Conservation (phyloP, 2,797 vertebrate genomes). For the Novumbra hubbsi region DNA sequence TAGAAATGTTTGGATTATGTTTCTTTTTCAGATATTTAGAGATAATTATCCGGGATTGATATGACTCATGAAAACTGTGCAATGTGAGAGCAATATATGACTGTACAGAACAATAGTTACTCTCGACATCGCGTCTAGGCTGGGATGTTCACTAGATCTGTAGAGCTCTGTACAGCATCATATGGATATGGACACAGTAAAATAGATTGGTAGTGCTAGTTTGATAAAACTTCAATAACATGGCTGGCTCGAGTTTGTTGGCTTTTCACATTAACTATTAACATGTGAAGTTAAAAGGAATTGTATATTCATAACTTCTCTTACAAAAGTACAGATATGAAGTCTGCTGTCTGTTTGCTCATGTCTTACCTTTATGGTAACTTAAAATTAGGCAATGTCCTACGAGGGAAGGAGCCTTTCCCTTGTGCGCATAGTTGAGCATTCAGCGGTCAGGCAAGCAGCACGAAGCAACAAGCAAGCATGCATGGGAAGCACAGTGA, state of each 20-base stretch:
- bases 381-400: constrained; percentile 61
- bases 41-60: neutral
- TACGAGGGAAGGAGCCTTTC: constrained; percentile 67
- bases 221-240: neutral
- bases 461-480: constrained; percentile 71
- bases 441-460: constrained; percentile 69
- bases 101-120: neutral
- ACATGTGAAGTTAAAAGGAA: neutral
- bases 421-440: constrained; percentile 62
- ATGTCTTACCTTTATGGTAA: constrained; percentile 69
- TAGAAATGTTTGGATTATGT: neutral
- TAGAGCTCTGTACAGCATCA: neutral
- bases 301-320: neutral
- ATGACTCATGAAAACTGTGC: constrained; percentile 2
- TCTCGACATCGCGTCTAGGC: neutral
- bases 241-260: neutral
- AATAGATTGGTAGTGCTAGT: neutral
- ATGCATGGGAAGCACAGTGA: constrained; percentile 69
- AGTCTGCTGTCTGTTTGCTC: constrained; percentile 5
- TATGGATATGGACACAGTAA: neutral
- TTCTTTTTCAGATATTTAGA: neutral
- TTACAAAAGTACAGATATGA: neutral
- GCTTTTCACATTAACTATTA: neutral
- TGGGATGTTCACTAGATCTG: neutral
- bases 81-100: neutral